phyloP scores from a whole-genome alignment of 2,888 invertebrate species.

The Itoplectis maculator region DNA sequence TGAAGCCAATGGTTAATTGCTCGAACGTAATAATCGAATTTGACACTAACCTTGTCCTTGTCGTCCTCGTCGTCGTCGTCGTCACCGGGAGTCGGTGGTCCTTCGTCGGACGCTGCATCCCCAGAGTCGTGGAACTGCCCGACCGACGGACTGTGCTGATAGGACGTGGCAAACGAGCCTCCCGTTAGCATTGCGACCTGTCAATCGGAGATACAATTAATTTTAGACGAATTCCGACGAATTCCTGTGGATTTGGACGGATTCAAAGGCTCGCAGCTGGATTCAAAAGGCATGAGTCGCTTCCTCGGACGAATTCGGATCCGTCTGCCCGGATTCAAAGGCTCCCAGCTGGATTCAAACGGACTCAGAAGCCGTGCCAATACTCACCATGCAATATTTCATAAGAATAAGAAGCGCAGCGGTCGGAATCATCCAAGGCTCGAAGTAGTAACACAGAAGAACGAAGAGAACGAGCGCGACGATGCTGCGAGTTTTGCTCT shows the following conservation, averaged over 20 bases:
- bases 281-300: neutral
- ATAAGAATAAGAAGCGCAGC: conserved; percentile 92
- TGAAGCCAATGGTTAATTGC: neutral
- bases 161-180: conserved; percentile 69
- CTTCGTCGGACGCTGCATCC: conserved; percentile 77
- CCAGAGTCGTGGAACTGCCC: conserved; percentile 75
- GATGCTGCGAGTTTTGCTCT: conserved; percentile 93
- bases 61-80: conserved; percentile 96
- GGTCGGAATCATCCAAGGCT: conserved; percentile 97
- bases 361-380: neutral
- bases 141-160: conserved; percentile 74
- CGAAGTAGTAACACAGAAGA: conserved; percentile 95
- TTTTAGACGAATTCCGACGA: neutral
- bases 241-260: neutral
- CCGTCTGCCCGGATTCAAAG: neutral
- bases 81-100: conserved; percentile 80
- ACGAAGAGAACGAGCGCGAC: conserved; percentile 94
- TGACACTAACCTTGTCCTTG: conserved; percentile 90
- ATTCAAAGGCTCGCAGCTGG: neutral
- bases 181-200: conserved; percentile 84
- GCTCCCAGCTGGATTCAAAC: neutral
- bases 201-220: conserved; percentile 71
- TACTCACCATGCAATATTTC: conserved; percentile 88
- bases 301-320: neutral
- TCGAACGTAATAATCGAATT: neutral